These are phyloP conservation scores for Cyphomyrmex costatus DNA, from an alignment of 1,140 invertebrate genomes.

Conservation along the genomic window DNA sequence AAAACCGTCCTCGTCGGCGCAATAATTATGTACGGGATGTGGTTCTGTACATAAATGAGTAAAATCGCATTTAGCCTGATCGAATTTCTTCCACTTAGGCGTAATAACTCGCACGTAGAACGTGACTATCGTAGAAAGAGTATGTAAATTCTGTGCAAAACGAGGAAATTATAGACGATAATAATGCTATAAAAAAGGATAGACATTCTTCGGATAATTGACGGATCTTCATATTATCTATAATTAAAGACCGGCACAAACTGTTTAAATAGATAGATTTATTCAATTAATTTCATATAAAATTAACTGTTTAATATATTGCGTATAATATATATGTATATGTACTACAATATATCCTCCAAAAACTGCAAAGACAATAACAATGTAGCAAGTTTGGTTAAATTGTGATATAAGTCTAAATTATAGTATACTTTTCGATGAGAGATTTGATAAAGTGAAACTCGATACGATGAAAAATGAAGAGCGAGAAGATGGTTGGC, in stretches of 20 bases:
- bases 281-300: background rate
- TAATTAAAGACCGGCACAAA: background rate
- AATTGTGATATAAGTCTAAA: background rate
- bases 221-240: background rate
- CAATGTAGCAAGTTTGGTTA: background rate
- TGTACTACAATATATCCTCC: background rate
- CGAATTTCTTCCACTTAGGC: conserved; percentile 45
- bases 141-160: background rate
- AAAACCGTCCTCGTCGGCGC: conserved; percentile 43
- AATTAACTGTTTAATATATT: background rate
- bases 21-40: conserved; percentile 49
- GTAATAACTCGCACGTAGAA: conserved; percentile 31
- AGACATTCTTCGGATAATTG: background rate
- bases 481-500: conserved; percentile 3
- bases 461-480: background rate
- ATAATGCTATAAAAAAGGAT: background rate
- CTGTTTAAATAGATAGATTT: background rate
- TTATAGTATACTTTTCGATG: background rate
- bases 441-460: background rate
- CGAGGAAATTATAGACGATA: conserved; percentile 26
- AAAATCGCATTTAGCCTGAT: conserved; percentile 36
- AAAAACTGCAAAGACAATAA: background rate
- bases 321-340: too few species aligned
- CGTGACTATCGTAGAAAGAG: background rate
- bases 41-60: conserved; percentile 37